A percentile compares a stretch with the other conserved stretches of the same genome.
phyloP scores from a whole-genome alignment of 2,113 vertebrate species.

The Toxostoma redivivum region DNA sequence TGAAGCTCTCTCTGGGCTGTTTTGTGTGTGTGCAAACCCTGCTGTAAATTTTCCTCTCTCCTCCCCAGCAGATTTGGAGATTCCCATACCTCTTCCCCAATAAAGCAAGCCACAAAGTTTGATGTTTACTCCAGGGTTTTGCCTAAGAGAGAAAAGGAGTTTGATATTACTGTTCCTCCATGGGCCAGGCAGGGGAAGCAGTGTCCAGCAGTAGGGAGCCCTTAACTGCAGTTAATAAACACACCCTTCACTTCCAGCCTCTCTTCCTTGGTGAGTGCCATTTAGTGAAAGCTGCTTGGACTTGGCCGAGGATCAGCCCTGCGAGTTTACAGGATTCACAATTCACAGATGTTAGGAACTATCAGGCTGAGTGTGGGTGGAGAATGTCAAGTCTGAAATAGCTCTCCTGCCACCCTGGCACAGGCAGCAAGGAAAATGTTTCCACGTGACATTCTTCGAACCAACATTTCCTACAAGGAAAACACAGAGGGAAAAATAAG shows the following conservation, averaged over 20 bases:
- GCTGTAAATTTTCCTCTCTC: not conserved
- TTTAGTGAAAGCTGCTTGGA: slow-evolving; percentile 63
- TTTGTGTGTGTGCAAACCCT: not conserved
- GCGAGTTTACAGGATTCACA: slow-evolving; percentile 73
- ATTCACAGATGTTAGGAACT: slow-evolving; percentile 86
- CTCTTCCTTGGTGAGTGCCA: slow-evolving; percentile 27
- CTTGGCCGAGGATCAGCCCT: slow-evolving; percentile 69
- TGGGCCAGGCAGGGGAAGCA: not conserved
- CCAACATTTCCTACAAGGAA: slow-evolving; percentile 63
- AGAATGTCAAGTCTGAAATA: slow-evolving; percentile 85
- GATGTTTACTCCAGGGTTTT: not conserved
- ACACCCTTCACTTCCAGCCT: slow-evolving; percentile 51
- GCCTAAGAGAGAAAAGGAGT: not conserved
- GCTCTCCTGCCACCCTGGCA: slow-evolving; percentile 76
- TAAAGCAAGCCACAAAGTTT: not conserved
- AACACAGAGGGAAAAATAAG: slow-evolving; percentile 16
- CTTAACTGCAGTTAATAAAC: slow-evolving; percentile 39
- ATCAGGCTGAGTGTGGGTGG: slow-evolving; percentile 76
- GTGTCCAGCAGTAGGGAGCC: not conserved
- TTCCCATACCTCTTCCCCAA: not conserved
- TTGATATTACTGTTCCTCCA: not conserved
- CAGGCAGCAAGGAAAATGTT: slow-evolving; percentile 72
- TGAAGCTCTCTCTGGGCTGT: not conserved
- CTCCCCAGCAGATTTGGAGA: not conserved
- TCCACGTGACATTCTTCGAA: slow-evolving; percentile 70